Evolutionary conservation across 1,140 invertebrate genomes (phyloP).

Genomic region (Phortica variegata): DNA sequence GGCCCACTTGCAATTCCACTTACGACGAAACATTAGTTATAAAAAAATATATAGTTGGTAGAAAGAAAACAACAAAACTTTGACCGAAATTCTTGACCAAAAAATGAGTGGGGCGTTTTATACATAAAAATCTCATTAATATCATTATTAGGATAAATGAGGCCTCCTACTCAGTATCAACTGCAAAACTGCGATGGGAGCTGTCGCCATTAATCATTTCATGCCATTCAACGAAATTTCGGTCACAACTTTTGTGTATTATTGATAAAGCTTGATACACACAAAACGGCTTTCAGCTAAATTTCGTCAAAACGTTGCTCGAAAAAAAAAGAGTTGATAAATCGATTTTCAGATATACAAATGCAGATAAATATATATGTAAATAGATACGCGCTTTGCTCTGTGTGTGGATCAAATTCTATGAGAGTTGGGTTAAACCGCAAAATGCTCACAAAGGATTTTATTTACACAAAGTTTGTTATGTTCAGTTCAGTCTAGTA

Average conservation of each 20-base stretch:
- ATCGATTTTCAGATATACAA: conserved; percentile 12
- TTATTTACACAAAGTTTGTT: conserved; percentile 56
- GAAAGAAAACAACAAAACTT: conserved; percentile 30
- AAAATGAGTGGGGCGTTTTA: no score
- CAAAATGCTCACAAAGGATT: conserved; percentile 39
- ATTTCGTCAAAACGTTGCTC: conserved; percentile 12
- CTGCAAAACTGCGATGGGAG: conserved; percentile 1
- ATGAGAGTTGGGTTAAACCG: no score
- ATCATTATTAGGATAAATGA: no score
- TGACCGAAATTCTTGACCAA: conserved; percentile 35
- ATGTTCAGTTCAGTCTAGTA: background rate
- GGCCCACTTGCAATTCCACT: conserved; percentile 36
- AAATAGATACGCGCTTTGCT: conserved; percentile 26
- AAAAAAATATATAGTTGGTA: conserved; percentile 26
- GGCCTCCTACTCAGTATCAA: no score
- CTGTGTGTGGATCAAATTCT: conserved; percentile 41
- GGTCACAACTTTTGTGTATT: conserved; percentile 40
- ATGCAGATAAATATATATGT: conserved; percentile 5
- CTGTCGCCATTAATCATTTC: conserved; percentile 29
- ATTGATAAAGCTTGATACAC: conserved; percentile 49
- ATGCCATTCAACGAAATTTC: conserved; percentile 47
- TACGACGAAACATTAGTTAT: conserved; percentile 19
- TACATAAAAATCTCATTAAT: no score
- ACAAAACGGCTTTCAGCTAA: conserved; percentile 33
- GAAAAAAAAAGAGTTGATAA: conserved; percentile 11